Evolutionary conservation across 2,797 vertebrate species (phyloP).

Genomic region (Hydrocynus forskahlii): DNA sequence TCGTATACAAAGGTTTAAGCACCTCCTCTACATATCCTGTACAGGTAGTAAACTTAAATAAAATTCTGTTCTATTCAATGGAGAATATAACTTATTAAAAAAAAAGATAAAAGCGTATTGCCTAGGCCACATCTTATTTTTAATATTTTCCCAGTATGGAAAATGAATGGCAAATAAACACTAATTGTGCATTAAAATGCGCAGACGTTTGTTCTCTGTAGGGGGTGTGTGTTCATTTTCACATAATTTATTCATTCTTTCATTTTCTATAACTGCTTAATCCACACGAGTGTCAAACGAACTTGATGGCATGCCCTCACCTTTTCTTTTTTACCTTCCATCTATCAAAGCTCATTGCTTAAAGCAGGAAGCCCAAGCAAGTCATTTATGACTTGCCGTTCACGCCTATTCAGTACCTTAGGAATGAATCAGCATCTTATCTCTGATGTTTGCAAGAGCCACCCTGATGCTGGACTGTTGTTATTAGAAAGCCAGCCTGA

Average conservation of each 20-base stretch:
- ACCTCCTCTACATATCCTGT: too few species aligned
- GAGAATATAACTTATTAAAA: too few species aligned
- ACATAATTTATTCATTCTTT: background rate
- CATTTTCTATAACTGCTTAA: too few species aligned
- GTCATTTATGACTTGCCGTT: constrained; percentile 49
- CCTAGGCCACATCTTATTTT: too few species aligned
- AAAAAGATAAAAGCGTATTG: too few species aligned
- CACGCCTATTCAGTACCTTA: background rate
- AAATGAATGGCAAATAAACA: too few species aligned
- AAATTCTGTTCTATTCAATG: too few species aligned
- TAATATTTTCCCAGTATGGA: too few species aligned
- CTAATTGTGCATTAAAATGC: too few species aligned
- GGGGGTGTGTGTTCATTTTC: background rate
- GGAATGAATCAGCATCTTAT: constrained; percentile 19
- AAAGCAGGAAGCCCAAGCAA: constrained; percentile 65
- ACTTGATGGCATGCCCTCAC: background rate
- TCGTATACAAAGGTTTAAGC: too few species aligned
- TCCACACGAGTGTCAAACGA: background rate
- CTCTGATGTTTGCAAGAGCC: constrained; percentile 30
- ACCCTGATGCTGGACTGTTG: background rate
- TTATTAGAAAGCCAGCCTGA: constrained; percentile 8
- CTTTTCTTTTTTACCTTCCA: constrained; percentile 62
- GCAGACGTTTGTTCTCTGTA: too few species aligned
- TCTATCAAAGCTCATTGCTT: constrained; percentile 58
- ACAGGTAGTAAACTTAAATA: too few species aligned